Percentiles rank a stretch among this genome's conserved stretches.
phyloP scores from a whole-genome alignment of 2,113 vertebrate genomes.

The Gnathonemus echidnorhynchus region DNA sequence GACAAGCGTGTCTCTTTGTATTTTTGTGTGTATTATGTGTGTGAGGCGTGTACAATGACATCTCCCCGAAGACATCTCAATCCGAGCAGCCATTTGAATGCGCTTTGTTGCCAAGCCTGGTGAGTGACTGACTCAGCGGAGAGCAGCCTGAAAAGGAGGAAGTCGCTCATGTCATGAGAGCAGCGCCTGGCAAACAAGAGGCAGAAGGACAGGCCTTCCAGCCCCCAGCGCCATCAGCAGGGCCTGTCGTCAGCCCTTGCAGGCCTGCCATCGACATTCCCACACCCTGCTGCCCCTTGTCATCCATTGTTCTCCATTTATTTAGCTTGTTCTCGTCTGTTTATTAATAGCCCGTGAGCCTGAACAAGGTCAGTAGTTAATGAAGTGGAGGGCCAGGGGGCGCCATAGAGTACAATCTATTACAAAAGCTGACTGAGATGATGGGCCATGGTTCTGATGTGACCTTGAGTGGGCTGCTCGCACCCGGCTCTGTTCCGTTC shows the following conservation, averaged over 20 bases:
- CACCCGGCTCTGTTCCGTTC: slow-evolving; percentile 14
- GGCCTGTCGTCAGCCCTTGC: slow-evolving; percentile 37
- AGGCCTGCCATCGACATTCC: slow-evolving; percentile 24
- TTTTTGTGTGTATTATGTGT: slow-evolving; percentile 17
- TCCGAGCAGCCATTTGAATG: slow-evolving; percentile 27
- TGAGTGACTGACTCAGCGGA: slow-evolving; percentile 23
- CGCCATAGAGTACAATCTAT: background rate
- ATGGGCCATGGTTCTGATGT: slow-evolving; percentile 4
- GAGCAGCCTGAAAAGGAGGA: slow-evolving; percentile 45
- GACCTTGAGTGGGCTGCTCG: slow-evolving; percentile 22
- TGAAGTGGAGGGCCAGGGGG: background rate
- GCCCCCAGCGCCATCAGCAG: slow-evolving; percentile 24
- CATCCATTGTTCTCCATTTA: background rate
- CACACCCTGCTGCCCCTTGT: background rate
- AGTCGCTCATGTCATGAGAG: slow-evolving; percentile 35
- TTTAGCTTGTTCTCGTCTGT: background rate
- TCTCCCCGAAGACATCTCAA: slow-evolving; percentile 30
- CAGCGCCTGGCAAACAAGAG: slow-evolving; percentile 28
- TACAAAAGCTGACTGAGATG: background rate
- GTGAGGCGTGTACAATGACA: slow-evolving; percentile 14
- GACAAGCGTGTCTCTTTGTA: slow-evolving; percentile 11
- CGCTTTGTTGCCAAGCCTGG: slow-evolving; percentile 26
- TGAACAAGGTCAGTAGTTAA: slow-evolving; percentile 34
- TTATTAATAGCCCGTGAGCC: slow-evolving; percentile 30
- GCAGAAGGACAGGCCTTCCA: slow-evolving; percentile 39